phyloP scores from a whole-genome alignment of 2,888 invertebrate genomes.

The Pachydiplax longipennis region DNA sequence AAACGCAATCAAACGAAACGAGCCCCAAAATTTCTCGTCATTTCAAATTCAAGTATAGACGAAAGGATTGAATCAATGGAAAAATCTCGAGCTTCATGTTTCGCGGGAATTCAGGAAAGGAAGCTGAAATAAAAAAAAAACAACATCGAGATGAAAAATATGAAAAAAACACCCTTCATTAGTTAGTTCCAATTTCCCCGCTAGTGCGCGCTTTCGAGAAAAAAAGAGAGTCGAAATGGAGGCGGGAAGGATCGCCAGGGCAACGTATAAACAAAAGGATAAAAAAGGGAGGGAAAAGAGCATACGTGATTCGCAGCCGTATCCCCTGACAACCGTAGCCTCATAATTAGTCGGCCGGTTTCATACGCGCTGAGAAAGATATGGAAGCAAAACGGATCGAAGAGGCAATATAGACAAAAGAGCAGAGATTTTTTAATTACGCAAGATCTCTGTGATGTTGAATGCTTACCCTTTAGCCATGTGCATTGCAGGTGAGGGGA shows the following conservation, averaged over 20 bases:
- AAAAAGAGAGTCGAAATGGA: neutral
- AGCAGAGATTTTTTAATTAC: slow-evolving; percentile 24
- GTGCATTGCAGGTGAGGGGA: neutral
- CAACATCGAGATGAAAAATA: too few species aligned
- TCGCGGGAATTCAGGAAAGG: neutral
- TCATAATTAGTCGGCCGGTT: slow-evolving; percentile 3
- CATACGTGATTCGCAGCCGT: neutral
- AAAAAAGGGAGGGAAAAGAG: neutral
- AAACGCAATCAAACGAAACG: too few species aligned
- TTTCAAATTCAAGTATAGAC: neutral
- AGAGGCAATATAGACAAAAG: neutral
- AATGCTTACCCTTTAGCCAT: neutral
- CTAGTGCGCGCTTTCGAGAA: neutral
- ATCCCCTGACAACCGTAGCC: neutral
- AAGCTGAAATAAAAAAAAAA: too few species aligned
- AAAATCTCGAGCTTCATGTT: neutral
- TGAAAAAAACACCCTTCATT: neutral
- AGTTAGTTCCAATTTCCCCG: neutral
- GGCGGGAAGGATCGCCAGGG: neutral
- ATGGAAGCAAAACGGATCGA: neutral
- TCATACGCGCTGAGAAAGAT: neutral
- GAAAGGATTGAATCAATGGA: neutral
- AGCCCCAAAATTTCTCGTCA: too few species aligned
- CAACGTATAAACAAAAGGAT: neutral
- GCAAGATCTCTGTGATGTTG: neutral